These are phyloP conservation scores for Notarius quadriscutis DNA, from an alignment of 2,113 vertebrate species.

Conservation along the genomic window DNA sequence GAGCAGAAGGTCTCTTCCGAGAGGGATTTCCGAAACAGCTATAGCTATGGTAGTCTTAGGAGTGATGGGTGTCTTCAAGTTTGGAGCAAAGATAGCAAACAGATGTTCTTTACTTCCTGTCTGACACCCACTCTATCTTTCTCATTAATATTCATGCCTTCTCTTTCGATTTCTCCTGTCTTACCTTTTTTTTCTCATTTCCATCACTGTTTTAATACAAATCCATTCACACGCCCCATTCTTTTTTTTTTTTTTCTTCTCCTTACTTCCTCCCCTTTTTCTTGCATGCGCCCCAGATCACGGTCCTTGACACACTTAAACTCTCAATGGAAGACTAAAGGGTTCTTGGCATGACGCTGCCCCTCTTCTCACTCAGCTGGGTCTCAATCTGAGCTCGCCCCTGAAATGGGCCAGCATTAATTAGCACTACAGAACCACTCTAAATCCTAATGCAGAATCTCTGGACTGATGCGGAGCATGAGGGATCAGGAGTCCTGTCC, in stretches of 20 bases:
- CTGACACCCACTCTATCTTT: not conserved
- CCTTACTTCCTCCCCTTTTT: not conserved
- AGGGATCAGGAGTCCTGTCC: not conserved
- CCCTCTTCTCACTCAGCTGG: slow-evolving; percentile 27
- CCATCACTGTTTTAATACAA: not conserved
- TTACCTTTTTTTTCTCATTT: not conserved
- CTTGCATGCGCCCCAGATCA: not conserved
- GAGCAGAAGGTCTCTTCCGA: not conserved
- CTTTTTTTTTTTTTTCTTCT: not conserved
- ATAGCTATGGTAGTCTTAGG: not conserved
- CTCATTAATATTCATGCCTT: not conserved
- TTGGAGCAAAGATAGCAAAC: not conserved
- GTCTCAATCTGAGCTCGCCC: slow-evolving; percentile 16
- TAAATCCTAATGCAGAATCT: not conserved
- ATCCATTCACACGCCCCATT: not conserved
- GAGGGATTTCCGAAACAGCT: not conserved
- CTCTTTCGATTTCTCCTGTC: too few relatives aligned
- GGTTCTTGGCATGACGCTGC: slow-evolving; percentile 35
- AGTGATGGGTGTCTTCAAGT: not conserved
- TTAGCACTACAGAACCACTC: slow-evolving; percentile 31
- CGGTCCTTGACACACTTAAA: slow-evolving; percentile 23
- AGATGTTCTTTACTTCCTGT: not conserved
- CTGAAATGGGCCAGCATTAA: slow-evolving; percentile 39
- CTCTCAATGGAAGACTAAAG: slow-evolving; percentile 17
- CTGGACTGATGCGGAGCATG: not conserved